phyloP scores from a whole-genome alignment of 1,140 invertebrate genomes.

The Aphidius ervi region DNA sequence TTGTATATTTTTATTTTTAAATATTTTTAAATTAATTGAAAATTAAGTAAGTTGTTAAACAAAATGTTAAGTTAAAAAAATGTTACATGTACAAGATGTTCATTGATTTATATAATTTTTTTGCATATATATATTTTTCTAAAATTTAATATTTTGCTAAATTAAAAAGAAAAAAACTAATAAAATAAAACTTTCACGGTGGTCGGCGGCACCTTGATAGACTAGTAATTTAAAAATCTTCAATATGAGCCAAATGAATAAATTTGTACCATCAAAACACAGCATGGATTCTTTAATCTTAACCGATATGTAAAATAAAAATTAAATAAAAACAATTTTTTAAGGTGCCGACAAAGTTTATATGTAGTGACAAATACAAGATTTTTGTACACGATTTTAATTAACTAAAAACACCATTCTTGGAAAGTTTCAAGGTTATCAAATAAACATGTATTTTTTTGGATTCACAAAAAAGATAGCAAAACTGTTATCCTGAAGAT shows the following conservation, averaged over 20 bases:
- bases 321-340: conserved; percentile 1
- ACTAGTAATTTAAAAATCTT: conserved; percentile 26
- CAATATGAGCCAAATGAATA: conserved; percentile 33
- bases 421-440: conserved; percentile 30
- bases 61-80: too few relatives aligned
- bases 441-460: conserved; percentile 18
- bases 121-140: too few relatives aligned
- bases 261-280: conserved; percentile 34
- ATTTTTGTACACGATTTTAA: conserved; percentile 33
- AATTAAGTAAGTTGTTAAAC: too few relatives aligned
- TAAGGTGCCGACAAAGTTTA: conserved; percentile 21
- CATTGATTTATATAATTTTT: too few relatives aligned
- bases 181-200: too few relatives aligned
- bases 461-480: conserved; percentile 1
- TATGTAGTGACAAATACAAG: conserved; percentile 39
- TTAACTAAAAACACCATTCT: conserved; percentile 35
- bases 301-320: too few relatives aligned
- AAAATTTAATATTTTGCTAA: too few relatives aligned
- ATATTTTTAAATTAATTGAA: too few relatives aligned
- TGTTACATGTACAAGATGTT: too few relatives aligned
- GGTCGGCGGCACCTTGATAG: conserved; percentile 19
- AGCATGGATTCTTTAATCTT: conserved; percentile 33
- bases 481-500: conserved; percentile 19
- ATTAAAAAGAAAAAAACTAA: too few relatives aligned
- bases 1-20: too few relatives aligned